Evolutionary conservation across 1,140 invertebrate genomes (phyloP).

Genomic region (Drosophila pseudoobscura): DNA sequence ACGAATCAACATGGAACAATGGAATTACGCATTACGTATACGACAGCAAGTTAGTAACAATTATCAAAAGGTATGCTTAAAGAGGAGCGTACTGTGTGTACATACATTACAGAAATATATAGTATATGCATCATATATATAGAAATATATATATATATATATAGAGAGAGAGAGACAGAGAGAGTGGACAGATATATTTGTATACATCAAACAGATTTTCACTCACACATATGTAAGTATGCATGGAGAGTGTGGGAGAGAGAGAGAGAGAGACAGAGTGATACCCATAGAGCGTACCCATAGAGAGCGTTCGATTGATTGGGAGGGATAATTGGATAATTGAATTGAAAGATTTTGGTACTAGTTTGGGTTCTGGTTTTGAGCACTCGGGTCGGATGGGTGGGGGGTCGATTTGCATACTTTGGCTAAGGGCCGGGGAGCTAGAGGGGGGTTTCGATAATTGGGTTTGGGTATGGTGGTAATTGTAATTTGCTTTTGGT

Average conservation of each 20-base stretch:
- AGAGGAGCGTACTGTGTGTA: slow-evolving; percentile 61
- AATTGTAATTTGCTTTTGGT: slow-evolving; percentile 53
- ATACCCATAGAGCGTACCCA: no score
- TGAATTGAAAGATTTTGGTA: slow-evolving; percentile 42
- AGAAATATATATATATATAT: slow-evolving; percentile 33
- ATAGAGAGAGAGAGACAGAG: slow-evolving; percentile 25
- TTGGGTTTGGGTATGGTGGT: slow-evolving; percentile 11
- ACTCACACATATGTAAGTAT: no score
- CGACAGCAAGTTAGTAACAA: slow-evolving; percentile 76
- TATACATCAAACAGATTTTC: neutral
- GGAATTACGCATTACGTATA: slow-evolving; percentile 66
- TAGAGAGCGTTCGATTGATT: neutral
- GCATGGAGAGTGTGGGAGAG: neutral
- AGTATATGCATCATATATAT: slow-evolving; percentile 31
- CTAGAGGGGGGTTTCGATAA: slow-evolving; percentile 26
- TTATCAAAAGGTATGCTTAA: slow-evolving; percentile 59
- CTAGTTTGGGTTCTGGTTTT: slow-evolving; percentile 3
- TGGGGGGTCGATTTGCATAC: slow-evolving; percentile 49
- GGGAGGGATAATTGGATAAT: slow-evolving; percentile 19
- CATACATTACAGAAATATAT: slow-evolving; percentile 22
- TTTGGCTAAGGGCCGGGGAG: slow-evolving; percentile 29
- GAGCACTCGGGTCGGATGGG: slow-evolving; percentile 34
- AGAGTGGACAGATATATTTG: slow-evolving; percentile 8
- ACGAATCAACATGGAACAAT: slow-evolving; percentile 69
- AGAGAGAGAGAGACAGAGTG: slow-evolving; percentile 9